Evolutionary conservation across 2,888 invertebrate genomes (phyloP), one percentile per base, ranked within the genome.

Genomic region (Dryadula phaetusa): DNA sequence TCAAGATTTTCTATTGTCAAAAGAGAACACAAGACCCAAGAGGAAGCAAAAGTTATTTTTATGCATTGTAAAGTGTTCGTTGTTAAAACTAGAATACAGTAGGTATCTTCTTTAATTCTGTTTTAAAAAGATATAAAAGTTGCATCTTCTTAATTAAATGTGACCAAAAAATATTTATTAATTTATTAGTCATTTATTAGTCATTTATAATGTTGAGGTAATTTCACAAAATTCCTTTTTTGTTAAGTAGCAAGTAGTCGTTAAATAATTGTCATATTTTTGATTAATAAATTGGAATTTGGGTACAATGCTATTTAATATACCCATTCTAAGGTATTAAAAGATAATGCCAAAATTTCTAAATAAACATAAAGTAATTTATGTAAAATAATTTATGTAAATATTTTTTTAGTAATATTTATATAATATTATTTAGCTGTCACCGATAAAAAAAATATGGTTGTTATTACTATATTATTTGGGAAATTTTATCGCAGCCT

Each of bases 401-500:
- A n/a, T n/a, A n/a, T n/a, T n/a, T 32, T 42, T 8, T 16, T 28
- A 28, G 0, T 16, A 16, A 12, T 14, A 5, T 52, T 14, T 60
- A 16, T 28, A 47, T 14, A 44, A 16, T 28, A 47, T 47, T n/a
- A 32, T 34, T 47, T 14, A 62, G 4, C 20, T 28, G 3, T 14
- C 32, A 46, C 10, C 46, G 12, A 34, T 20, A 20, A 61, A 37
- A 20, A 2, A 34, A 53, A 44, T 44, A 44, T 58, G 47, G 47
- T 65, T 52, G 34, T 60, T 65, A 60, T 42, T 40, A 65, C 40
- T 20, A 49, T 40, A 42, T 58, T 20, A 49, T 49, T n/a, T n/a
- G 44, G 20, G 32, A 14, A 60, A 58, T 49, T 80, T 86, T 83
- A 84, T 85, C 82, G 81, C 82, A 82, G 82, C 81, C 82, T 85